Evolutionary conservation across 1,140 invertebrate species (phyloP).

Genomic region (Ceratina australensis): DNA sequence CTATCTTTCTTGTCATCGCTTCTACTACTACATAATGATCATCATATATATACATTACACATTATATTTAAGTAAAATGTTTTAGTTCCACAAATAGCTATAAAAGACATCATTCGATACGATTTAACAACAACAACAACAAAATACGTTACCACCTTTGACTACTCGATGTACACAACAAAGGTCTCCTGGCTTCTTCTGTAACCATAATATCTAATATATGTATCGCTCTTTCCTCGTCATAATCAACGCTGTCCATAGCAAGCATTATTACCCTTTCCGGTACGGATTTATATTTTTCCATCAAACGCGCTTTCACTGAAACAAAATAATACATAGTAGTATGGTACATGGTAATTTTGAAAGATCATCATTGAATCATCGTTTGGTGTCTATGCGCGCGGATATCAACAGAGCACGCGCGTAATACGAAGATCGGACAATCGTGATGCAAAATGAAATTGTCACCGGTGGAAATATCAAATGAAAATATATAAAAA

Average conservation of each 20-base stretch:
- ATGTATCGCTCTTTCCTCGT: slow-evolving; percentile 88
- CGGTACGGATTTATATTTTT: slow-evolving; percentile 87
- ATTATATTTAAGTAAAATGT: background rate
- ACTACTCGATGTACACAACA: slow-evolving; percentile 74
- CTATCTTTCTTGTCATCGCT: slow-evolving; percentile 75
- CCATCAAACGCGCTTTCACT: slow-evolving; percentile 88
- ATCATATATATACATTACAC: too few relatives aligned
- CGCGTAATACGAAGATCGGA: too few relatives aligned
- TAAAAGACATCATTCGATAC: background rate
- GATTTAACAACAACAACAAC: too few relatives aligned
- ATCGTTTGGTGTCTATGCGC: too few relatives aligned
- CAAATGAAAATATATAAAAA: too few relatives aligned
- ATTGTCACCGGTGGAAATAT: too few relatives aligned
- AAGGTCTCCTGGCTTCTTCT: slow-evolving; percentile 76
- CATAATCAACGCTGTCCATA: slow-evolving; percentile 92
- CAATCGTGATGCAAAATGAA: too few relatives aligned
- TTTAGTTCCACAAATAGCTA: background rate
- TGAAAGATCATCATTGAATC: slow-evolving; percentile 32
- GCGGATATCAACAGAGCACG: too few relatives aligned
- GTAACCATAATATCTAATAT: slow-evolving; percentile 86
- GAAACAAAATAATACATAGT: slow-evolving; percentile 62
- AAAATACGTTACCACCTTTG: slow-evolving; percentile 76
- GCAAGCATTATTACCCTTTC: slow-evolving; percentile 90
- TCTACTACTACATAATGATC: slow-evolving; percentile 67
- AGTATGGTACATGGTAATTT: background rate